Evolutionary conservation across 2,797 vertebrate genomes (phyloP), one percentile per base, ranked within the genome.

Genomic region (Valencia hispanica): DNA sequence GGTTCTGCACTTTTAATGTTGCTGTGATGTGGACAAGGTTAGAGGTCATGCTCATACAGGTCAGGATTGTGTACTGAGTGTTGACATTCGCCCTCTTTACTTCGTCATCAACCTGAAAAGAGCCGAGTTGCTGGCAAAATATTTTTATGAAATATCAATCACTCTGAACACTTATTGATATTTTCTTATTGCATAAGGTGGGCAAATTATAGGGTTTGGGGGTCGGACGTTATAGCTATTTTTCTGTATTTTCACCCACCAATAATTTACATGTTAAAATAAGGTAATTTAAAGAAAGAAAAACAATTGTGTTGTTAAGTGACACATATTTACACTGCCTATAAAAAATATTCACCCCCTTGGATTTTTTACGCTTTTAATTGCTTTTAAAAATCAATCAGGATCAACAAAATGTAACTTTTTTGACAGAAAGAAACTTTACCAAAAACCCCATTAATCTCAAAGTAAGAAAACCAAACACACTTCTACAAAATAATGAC

Each of bases 41-140:
- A 90, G 66, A 89, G 92, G 81, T 79, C 85, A 47, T 92, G 86
- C 88, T 86, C 87, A 82, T 79, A 68, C 68, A 81, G 91, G 91
- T 93, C 91, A 91, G 55, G 43, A 41, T 68, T 86, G 79, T 91
- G 87, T 85, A 78, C 83, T 85, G 73, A 69, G 79, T 79, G 76
- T 45, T 30, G 84, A 91, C 88, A 84, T 80, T 82, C 80, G 75
- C 82, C 89, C 86, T 70, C 17, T 81, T 70, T 75, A 80, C 85
- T 87, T 88, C 70, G 74, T 84, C 75, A 50, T 71, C 81, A 66
- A 81, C 55, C 72, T 47, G 82, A 76, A 81, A 88, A 75, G 78
- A 81, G 82, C 74, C 22, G 45, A 84, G 70, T 32, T 55, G 25
- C 73, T 83, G 78, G 79, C 75, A 71, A 74, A 71, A 70, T 69